A percentile compares a stretch with the other conserved stretches of the same genome.
These are phyloP conservation scores for Gavia stellata DNA, from an alignment of 2,113 vertebrate genomes.

Conservation along the genomic window DNA sequence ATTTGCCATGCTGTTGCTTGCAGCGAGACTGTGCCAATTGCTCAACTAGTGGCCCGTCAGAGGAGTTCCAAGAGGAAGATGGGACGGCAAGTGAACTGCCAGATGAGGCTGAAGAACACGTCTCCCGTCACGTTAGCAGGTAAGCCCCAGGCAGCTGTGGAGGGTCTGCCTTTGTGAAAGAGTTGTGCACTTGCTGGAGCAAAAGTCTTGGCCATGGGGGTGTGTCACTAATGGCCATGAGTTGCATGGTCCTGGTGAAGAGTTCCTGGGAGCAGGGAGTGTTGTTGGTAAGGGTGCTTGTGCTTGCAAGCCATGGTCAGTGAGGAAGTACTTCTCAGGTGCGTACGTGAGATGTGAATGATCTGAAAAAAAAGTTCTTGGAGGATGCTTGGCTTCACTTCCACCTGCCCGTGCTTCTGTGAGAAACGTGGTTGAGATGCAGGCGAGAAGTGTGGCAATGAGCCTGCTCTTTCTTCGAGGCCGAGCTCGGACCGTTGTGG, in stretches of 20 bases:
- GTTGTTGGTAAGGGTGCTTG: not conserved
- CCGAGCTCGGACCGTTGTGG: rapidly evolving
- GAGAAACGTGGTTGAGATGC: not conserved
- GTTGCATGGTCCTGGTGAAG: rapidly evolving
- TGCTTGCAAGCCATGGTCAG: not conserved
- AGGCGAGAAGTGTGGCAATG: not conserved
- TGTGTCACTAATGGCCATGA: rapidly evolving
- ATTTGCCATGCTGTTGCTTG: constrained; percentile 82
- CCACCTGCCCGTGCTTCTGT: not conserved
- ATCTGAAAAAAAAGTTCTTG: not conserved
- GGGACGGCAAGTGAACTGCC: constrained; percentile 82
- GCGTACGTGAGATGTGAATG: rapidly evolving
- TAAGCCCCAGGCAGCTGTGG: constrained; percentile 29
- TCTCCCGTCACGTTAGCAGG: constrained; percentile 76
- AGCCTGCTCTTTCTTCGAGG: not conserved
- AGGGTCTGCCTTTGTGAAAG: not conserved
- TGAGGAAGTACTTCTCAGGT: not conserved
- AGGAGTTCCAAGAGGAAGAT: constrained; percentile 81
- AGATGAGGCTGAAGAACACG: constrained; percentile 82
- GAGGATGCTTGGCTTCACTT: not conserved
- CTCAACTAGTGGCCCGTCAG: constrained; percentile 87
- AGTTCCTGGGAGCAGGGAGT: not conserved
- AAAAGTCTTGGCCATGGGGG: not conserved
- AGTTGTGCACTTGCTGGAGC: not conserved
- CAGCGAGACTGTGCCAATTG: constrained; percentile 81